phyloP scores from a whole-genome alignment of 2,113 vertebrate species.

The Athene cunicularia region DNA sequence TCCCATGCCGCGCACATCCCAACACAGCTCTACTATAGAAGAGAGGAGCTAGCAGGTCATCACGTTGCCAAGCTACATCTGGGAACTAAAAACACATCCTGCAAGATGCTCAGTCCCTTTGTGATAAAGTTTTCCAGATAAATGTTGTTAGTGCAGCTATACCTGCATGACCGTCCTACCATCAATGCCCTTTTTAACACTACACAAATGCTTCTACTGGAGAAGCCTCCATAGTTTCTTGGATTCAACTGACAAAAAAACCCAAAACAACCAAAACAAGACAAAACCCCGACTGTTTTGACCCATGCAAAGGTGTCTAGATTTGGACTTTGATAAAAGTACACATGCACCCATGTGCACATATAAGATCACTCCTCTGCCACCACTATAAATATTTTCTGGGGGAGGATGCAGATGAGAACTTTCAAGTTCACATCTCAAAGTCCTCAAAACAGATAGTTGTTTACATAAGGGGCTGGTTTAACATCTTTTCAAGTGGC shows the following conservation, averaged over 20 bases:
- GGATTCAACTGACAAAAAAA: background rate
- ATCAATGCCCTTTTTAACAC: background rate
- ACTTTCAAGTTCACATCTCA: background rate
- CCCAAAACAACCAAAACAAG: too few relatives aligned
- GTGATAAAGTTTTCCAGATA: background rate
- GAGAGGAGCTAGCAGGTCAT: background rate
- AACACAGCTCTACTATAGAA: background rate
- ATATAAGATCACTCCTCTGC: background rate
- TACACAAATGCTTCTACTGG: background rate
- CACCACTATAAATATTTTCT: background rate
- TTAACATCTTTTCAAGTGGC: background rate
- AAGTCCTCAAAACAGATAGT: fast-evolving
- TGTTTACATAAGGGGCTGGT: background rate
- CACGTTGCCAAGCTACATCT: background rate
- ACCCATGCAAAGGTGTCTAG: background rate
- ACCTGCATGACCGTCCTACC: background rate
- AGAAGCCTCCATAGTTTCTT: background rate
- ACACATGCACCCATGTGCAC: too few relatives aligned
- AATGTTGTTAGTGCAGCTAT: background rate
- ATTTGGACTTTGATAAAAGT: background rate
- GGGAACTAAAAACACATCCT: background rate
- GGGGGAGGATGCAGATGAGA: background rate
- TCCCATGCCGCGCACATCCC: background rate
- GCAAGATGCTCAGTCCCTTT: background rate
- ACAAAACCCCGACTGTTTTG: background rate